These are phyloP conservation scores for Lathamus discolor DNA, from an alignment of 2,113 vertebrate species.

Conservation along the genomic window DNA sequence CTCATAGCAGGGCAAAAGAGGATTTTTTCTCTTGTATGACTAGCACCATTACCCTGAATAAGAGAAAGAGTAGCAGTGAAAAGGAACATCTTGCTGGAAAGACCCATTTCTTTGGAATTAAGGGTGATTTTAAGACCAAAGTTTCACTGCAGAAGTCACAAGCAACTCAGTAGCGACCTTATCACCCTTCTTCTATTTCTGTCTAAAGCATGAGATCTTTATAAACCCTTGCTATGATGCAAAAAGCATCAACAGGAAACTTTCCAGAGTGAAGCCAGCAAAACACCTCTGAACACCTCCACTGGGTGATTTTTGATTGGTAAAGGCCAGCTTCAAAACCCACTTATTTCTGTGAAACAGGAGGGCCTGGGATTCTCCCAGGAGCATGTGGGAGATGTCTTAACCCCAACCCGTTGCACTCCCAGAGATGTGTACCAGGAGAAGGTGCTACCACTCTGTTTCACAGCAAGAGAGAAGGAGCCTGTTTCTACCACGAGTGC, in stretches of 20 bases:
- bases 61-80: background rate
- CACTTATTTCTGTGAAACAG: background rate
- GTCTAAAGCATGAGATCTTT: accelerated
- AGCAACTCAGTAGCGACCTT: background rate
- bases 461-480: background rate
- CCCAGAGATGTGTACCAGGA: background rate
- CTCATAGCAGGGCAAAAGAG: background rate
- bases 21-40: background rate
- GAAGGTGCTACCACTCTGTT: background rate
- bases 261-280: background rate
- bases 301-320: background rate
- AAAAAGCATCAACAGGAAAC: background rate
- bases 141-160: background rate
- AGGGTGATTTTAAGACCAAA: background rate
- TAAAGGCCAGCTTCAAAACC: background rate
- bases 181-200: background rate
- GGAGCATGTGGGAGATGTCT: background rate
- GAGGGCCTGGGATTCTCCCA: background rate
- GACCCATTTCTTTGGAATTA: background rate
- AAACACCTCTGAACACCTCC: background rate
- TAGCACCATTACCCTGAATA: background rate
- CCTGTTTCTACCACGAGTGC: background rate
- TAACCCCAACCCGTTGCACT: background rate
- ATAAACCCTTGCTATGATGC: background rate
- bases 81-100: background rate